Percentiles rank a stretch among this genome's conserved stretches.
Conservation (phyloP, 2,888 invertebrate species). For the Blastobasis adustella region DNA sequence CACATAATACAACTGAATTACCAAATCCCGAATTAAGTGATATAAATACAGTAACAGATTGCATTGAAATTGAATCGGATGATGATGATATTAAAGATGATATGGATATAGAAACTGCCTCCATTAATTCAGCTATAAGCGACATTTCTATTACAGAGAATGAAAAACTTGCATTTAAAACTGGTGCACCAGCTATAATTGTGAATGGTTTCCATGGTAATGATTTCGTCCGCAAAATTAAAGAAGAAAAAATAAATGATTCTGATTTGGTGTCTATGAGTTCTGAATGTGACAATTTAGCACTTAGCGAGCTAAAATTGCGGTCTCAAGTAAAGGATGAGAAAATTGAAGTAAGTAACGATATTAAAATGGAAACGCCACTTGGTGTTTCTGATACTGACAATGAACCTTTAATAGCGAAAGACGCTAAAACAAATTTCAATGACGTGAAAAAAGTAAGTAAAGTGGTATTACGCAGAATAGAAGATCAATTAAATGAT, state of each 20-base stretch:
- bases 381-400: too few relatives aligned
- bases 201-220: neutral
- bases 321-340: neutral
- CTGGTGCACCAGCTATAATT: neutral
- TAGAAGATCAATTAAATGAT: too few relatives aligned
- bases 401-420: too few relatives aligned
- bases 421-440: too few relatives aligned
- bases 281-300: slow-evolving; percentile 3
- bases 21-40: too few relatives aligned
- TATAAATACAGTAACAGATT: too few relatives aligned
- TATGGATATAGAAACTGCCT: slow-evolving; percentile 5
- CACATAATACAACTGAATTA: too few relatives aligned
- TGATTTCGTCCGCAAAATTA: neutral
- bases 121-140: slow-evolving; percentile 5
- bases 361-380: neutral
- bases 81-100: neutral
- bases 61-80: too few relatives aligned
- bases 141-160: slow-evolving; percentile 3
- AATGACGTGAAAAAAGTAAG: too few relatives aligned
- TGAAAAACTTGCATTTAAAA: neutral
- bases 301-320: neutral
- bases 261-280: slow-evolving; percentile 3
- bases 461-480: too few relatives aligned
- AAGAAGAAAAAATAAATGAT: neutral
- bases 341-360: neutral